These are phyloP conservation scores for Lepidostoma basale DNA, from an alignment of 1,140 invertebrate species.

Conservation along the genomic window DNA sequence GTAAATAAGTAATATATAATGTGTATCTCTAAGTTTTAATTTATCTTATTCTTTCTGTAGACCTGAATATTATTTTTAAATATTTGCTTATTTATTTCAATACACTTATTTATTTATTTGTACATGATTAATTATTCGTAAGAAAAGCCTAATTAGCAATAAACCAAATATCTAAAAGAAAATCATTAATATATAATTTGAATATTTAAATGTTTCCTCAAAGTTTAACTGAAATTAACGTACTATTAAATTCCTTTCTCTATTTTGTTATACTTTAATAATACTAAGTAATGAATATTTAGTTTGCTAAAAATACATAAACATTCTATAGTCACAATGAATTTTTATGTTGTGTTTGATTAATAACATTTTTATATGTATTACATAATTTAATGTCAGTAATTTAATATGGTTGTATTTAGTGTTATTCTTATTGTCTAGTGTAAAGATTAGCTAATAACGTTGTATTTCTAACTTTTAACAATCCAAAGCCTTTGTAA, in stretches of 20 bases:
- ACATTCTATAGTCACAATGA: conserved; percentile 6
- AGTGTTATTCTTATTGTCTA: conserved; percentile 38
- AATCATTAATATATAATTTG: conserved; percentile 13
- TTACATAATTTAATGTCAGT: conserved; percentile 32
- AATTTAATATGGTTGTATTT: conserved; percentile 45
- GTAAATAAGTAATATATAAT: conserved; percentile 28
- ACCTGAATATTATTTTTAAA: neutral
- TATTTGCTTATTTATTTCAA: conserved; percentile 22
- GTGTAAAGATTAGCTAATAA: conserved; percentile 19
- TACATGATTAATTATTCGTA: conserved; percentile 32
- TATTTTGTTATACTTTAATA: too few species aligned
- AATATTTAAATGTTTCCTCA: too few species aligned
- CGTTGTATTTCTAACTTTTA: conserved; percentile 39
- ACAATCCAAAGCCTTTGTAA: conserved; percentile 47
- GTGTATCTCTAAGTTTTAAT: neutral
- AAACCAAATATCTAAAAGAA: conserved; percentile 43
- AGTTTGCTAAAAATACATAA: too few species aligned
- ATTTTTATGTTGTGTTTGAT: neutral
- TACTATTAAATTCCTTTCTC: too few species aligned
- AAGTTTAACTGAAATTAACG: too few species aligned
- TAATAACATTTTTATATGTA: neutral
- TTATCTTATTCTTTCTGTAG: conserved; percentile 8
- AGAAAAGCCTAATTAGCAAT: conserved; percentile 42
- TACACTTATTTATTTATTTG: conserved; percentile 43
- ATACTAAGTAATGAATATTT: neutral